Base-by-base conservation (phyloP, 2,888 invertebrate genomes). In the Meteorus cinctellus region DNA sequence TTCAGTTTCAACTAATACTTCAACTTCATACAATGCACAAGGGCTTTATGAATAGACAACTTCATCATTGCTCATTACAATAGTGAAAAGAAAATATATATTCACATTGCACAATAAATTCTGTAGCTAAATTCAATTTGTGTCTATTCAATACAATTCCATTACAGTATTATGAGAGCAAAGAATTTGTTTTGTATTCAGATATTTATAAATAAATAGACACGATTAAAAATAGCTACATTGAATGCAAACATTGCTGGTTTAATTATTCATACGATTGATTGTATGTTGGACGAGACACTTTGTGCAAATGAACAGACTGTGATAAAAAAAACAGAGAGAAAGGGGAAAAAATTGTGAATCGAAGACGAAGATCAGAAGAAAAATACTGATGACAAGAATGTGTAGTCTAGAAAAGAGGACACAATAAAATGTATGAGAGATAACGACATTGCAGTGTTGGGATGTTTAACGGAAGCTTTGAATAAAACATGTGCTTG, bases 401-500 rank as follows among this genome's bases (percentile, higher is more conserved):
- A 34, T 34, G 34, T 6, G 48, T 27, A 45, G 29, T 16, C 29
- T 74, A n/a, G 19, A n/a, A 62, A 41, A 62, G 24, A 51, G 72
- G 59, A 19, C 10, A 19, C 60, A 60, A 19, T 24, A 55, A 70
- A 41, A 27, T 34, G 34, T 8, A 34, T 8, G 36, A 48, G 55
- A 70, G 71, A 77, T 62, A 80, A 80, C 78, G 75, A 73, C 73
- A 79, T 51, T 62, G 75, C 34, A 34, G 34, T 71, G 77, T 79
- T 77, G 77, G 68, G 78, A 59, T 75, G 74, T 34, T 34, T 34
- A 81, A 80, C 66, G 77, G 74, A 78, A 72, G 66, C 71, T 73
- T 77, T 74, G 75, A 77, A 75, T 79, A 78, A 82, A 78, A 79
- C 77, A 80, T 80, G 12, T 1, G 1, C 51, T 76, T 36, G 71